Percentiles rank a stretch among this genome's conserved stretches.
phyloP scores from a whole-genome alignment of 2,113 vertebrate species.

The Ammodytes marinus region DNA sequence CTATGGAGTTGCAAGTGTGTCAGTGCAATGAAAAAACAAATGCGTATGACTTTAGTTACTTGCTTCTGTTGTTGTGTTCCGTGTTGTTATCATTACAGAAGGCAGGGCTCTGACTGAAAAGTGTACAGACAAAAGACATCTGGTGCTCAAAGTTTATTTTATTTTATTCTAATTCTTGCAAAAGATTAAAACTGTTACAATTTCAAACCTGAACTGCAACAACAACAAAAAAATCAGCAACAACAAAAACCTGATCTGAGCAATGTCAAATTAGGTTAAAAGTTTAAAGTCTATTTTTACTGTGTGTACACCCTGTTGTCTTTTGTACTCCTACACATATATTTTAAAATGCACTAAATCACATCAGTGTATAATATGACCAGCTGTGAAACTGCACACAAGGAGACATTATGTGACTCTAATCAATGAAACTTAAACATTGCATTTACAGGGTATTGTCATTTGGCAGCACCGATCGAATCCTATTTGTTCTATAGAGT shows the following conservation, averaged over 20 bases:
- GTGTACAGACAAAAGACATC: slow-evolving; percentile 1
- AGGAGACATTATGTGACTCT: background rate
- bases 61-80: background rate
- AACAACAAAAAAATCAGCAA: background rate
- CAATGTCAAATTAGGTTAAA: slow-evolving; percentile 14
- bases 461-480: background rate
- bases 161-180: slow-evolving; percentile 5
- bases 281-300: slow-evolving; percentile 46
- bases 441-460: background rate
- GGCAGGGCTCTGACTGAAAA: background rate
- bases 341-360: slow-evolving; percentile 28
- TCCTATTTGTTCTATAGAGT: background rate
- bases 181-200: slow-evolving; percentile 15
- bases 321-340: slow-evolving; percentile 27
- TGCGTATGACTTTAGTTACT: background rate
- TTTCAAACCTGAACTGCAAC: slow-evolving; percentile 27
- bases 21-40: background rate
- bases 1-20: slow-evolving; percentile 5
- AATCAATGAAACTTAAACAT: background rate
- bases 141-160: background rate
- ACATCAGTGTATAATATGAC: slow-evolving; percentile 7
- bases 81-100: background rate
- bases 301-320: slow-evolving; percentile 52
- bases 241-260: background rate
- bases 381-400: slow-evolving; percentile 11